A percentile compares a stretch with the other conserved stretches of the same genome.
Conservation (phyloP, 2,888 invertebrate genomes). For the Cremastobaeus sp. region DNA sequence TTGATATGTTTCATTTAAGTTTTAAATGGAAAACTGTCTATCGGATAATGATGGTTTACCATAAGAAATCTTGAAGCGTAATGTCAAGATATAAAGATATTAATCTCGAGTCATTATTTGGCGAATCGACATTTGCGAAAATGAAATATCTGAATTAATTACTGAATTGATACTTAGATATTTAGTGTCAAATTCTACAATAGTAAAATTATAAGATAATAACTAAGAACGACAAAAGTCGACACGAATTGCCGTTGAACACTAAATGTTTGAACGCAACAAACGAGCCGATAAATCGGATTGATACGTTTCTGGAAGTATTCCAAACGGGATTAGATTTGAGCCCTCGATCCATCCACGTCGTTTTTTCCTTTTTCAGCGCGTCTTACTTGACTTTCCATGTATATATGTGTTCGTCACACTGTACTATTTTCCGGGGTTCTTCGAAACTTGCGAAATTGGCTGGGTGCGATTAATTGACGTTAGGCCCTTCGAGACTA, state of each 20-base stretch:
- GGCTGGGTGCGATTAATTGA: conserved; percentile 76
- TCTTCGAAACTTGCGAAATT: conserved; percentile 68
- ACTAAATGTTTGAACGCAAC: conserved; percentile 36
- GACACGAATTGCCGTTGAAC: too few relatives aligned
- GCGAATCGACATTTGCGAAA: not conserved
- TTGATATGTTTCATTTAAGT: too few relatives aligned
- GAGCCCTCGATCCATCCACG: conserved; percentile 59
- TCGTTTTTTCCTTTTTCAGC: conserved; percentile 34
- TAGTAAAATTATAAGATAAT: too few relatives aligned
- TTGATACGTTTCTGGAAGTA: conserved; percentile 69
- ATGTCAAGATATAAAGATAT: not conserved
- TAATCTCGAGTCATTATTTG: not conserved
- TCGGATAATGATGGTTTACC: too few relatives aligned
- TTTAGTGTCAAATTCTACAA: too few relatives aligned
- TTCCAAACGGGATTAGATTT: conserved; percentile 68
- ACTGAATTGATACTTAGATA: too few relatives aligned
- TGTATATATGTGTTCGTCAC: not conserved
- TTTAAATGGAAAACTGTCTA: too few relatives aligned
- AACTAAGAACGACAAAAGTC: too few relatives aligned
- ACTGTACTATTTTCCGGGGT: conserved; percentile 50
- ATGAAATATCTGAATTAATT: not conserved
- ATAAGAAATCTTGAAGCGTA: too few relatives aligned
- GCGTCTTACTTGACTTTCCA: conserved; percentile 24
- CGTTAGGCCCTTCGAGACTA: conserved; percentile 70
- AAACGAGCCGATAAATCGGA: conserved; percentile 73